Conservation (phyloP, 2,888 invertebrate species). For the Sesia apiformis region DNA sequence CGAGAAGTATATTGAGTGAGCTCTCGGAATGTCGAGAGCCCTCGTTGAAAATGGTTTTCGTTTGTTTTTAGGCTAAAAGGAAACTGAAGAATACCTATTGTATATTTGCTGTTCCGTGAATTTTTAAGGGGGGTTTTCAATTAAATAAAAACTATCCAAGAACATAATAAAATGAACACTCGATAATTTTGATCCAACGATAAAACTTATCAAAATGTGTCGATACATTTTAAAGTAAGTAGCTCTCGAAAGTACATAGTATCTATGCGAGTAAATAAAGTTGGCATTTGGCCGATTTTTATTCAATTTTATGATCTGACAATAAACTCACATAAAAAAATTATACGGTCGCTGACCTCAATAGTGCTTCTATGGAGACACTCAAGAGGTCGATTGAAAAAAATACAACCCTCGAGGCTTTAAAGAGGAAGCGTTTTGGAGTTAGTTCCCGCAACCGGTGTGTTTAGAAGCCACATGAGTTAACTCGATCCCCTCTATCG, state of each 20-base stretch:
- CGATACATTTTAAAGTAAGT: too few species aligned
- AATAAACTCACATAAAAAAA: not conserved
- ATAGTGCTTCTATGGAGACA: not conserved
- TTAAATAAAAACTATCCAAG: too few species aligned
- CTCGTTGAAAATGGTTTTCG: not conserved
- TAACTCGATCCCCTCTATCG: constrained; percentile 18
- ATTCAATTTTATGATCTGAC: not conserved
- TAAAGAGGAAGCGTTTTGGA: constrained; percentile 28
- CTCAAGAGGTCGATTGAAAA: not conserved
- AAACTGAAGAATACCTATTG: too few species aligned
- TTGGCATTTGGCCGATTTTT: not conserved
- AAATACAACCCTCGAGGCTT: constrained; percentile 12
- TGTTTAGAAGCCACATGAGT: constrained; percentile 19
- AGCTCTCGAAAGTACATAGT: too few species aligned
- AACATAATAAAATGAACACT: too few species aligned
- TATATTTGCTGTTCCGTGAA: too few species aligned
- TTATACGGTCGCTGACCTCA: not conserved
- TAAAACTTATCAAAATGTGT: too few species aligned
- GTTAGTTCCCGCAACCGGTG: constrained; percentile 24
- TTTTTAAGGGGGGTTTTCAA: too few species aligned
- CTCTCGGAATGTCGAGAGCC: not conserved
- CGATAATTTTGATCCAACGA: too few species aligned
- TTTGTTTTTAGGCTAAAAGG: too few species aligned
- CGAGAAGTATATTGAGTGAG: not conserved
- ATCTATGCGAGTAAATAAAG: not conserved